These are phyloP conservation scores for Calephelis virginiensis DNA, from an alignment of 1,140 invertebrate genomes.

Conservation along the genomic window DNA sequence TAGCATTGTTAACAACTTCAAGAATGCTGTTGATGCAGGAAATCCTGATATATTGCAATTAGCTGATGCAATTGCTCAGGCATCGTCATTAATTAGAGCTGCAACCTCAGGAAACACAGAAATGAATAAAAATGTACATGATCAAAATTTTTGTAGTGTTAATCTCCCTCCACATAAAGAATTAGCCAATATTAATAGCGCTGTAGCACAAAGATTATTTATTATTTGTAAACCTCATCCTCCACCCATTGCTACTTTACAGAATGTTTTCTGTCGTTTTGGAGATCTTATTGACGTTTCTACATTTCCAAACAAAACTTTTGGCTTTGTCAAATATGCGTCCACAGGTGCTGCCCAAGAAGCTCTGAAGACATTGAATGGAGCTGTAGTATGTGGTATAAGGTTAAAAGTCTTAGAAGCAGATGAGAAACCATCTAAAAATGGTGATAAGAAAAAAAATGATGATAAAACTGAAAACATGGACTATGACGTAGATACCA, in stretches of 20 bases:
- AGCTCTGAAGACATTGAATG: conserved; percentile 87
- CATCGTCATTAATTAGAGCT: conserved; percentile 61
- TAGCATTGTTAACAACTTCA: conserved; percentile 60
- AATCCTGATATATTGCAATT: conserved; percentile 53
- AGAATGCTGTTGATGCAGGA: conserved; percentile 50
- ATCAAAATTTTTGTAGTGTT: conserved; percentile 75
- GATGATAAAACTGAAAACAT: conserved; percentile 35
- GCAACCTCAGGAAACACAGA: conserved; percentile 43
- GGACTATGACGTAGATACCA: conserved; percentile 49
- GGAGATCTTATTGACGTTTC: conserved; percentile 96
- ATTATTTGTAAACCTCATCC: conserved; percentile 90
- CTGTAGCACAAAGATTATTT: conserved; percentile 76
- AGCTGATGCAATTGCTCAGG: conserved; percentile 64
- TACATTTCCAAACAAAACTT: conserved; percentile 92
- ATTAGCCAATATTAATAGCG: conserved; percentile 78
- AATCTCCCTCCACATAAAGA: conserved; percentile 86
- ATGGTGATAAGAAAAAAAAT: conserved; percentile 37
- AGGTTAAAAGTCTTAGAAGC: conserved; percentile 93
- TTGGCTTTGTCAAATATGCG: conserved; percentile 95
- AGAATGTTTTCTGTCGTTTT: conserved; percentile 94
- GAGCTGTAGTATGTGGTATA: conserved; percentile 89
- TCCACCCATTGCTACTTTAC: conserved; percentile 88
- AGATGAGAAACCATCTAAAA: conserved; percentile 81
- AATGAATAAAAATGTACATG: conserved; percentile 26
- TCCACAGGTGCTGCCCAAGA: conserved; percentile 86